These are phyloP conservation scores for Pollenia griseotomentosa DNA, from an alignment of 2,888 invertebrate species.

Conservation along the genomic window DNA sequence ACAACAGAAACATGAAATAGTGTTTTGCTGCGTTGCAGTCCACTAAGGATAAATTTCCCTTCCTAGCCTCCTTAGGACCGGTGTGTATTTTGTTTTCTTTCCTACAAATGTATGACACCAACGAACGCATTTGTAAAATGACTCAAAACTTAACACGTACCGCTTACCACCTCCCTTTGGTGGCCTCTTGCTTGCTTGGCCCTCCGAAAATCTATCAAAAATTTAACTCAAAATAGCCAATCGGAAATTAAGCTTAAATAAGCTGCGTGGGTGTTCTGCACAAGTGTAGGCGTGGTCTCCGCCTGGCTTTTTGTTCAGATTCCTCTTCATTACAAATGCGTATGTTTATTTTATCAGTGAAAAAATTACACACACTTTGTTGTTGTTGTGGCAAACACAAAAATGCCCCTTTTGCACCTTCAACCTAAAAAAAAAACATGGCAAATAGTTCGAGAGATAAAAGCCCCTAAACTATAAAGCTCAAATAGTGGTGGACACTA, in stretches of 20 bases:
- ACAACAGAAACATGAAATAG: slow-evolving; percentile 42
- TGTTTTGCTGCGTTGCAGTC: slow-evolving; percentile 70
- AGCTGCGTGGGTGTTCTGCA: slow-evolving; percentile 73
- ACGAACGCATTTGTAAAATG: slow-evolving; percentile 71
- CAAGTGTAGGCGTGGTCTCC: slow-evolving; percentile 70
- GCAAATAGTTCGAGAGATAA: slow-evolving; percentile 21
- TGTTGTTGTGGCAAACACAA: slow-evolving; percentile 51
- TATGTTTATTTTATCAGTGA: slow-evolving; percentile 71
- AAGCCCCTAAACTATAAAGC: slow-evolving; percentile 57
- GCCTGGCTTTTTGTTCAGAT: slow-evolving; percentile 39
- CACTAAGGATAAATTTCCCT: slow-evolving; percentile 56
- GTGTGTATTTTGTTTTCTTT: slow-evolving; percentile 16
- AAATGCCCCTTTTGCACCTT: slow-evolving; percentile 59
- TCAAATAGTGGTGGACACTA: slow-evolving; percentile 50
- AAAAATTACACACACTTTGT: slow-evolving; percentile 54
- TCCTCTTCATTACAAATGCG: slow-evolving; percentile 63
- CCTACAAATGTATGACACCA: slow-evolving; percentile 55
- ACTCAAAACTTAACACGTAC: slow-evolving; percentile 61
- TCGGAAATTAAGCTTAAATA: slow-evolving; percentile 69
- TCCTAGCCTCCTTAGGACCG: slow-evolving; percentile 5
- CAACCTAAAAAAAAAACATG: not conserved
- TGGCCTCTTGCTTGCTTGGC: slow-evolving; percentile 1
- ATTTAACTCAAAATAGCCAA: slow-evolving; percentile 72
- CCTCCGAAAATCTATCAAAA: slow-evolving; percentile 51
- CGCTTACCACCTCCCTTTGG: not conserved